Base-by-base conservation (phyloP, 2,888 invertebrate genomes). In the Drosophila infuscata region DNA sequence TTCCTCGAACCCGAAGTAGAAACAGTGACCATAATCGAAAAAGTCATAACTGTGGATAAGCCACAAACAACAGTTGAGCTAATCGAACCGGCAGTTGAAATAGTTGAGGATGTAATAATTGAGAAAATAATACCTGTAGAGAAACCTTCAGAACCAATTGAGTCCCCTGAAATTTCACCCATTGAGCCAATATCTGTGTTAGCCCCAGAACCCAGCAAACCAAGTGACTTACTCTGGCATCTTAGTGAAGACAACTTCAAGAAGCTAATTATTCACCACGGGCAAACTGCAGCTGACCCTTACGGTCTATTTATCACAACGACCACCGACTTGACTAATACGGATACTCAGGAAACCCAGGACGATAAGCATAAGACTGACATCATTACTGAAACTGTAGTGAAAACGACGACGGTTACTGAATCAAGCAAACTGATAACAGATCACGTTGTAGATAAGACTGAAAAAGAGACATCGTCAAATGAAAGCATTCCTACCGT, bases 321-420 rank as follows among this genome's bases (percentile, higher is more conserved):
- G 32, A 66, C 69, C 46, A 75, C 61, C 30, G 75, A 76, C 60
- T 29, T 58, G 56, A 67, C 53, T 30, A 67, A 17, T 30, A 69
- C 65, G 30, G 66, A 66, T 57, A 70, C 87, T 88, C 89, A 89
- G 89, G 87, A 81, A 82, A 76, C 61, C 60, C 83, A 79, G 78
- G 81, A 83, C 86, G 84, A 88, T 74, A 83, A 76, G 72, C 71
- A 86, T 79, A 90, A 89, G 90, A 90, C 90, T 90, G 88, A 90
- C 83, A 83, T 76, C 88, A 83, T 83, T 79, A 80, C 82, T 62
- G 81, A 83, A 56, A 82, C 80, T 77, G 84, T 89, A 83, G 81
- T 89, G 77, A 88, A 77, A 79, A 88, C 83, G 49, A 81, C 76
- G 51, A 86, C 86, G 51, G 79, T 79, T 54, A 74, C 79, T 74